Base-by-base conservation (phyloP, 1,140 invertebrate genomes). In the Bombyx mandarina region DNA sequence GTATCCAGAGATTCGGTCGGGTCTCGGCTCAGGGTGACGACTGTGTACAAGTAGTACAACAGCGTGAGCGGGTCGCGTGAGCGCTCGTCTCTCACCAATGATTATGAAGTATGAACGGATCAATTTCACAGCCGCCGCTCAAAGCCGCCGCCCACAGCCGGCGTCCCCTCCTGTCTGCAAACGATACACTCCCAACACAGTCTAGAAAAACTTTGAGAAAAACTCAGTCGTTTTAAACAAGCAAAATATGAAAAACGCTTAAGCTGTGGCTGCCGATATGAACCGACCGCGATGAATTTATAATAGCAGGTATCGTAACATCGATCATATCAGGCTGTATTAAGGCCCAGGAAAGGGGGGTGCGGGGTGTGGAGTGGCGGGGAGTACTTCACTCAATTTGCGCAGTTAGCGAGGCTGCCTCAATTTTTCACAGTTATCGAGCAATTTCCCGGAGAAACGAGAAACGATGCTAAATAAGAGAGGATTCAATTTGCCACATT, bases 361-460 rank as follows among this genome's bases (percentile, higher is more conserved):
- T 44, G 52, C 45, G 46, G 7, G 26, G 7, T 22, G 46, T 9
- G n/a, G 43, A 10, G 46, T n/a, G 10, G 10, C 43, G 26, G 52
- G 48, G 49, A 61, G 53, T 18, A 61, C 60, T 74, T 73, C 77
- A 83, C 80, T 82, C 72, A 79, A 82, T 82, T 82, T 80, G 68
- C 67, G 52, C 67, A 61, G 75, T 78, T 77, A 77, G 63, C 59
- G 57, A 53, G 8, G 12, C 48, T 6, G 59, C 58, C 63, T 73
- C 70, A 59, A 76, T 77, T 77, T 76, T 77, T 75, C 73, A 75
- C 75, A 70, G 75, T 69, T 72, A 77, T 76, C 73, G 68, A 73
- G 66, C 73, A 75, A 74, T 71, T 63, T 45, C 52, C 58, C 60
- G 42, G 62, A 57, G 51, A 50, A 5, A 51, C 26, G 57, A 58